phyloP scores from a whole-genome alignment of 2,888 invertebrate species.

The Vannuccia rotundouncinata region DNA sequence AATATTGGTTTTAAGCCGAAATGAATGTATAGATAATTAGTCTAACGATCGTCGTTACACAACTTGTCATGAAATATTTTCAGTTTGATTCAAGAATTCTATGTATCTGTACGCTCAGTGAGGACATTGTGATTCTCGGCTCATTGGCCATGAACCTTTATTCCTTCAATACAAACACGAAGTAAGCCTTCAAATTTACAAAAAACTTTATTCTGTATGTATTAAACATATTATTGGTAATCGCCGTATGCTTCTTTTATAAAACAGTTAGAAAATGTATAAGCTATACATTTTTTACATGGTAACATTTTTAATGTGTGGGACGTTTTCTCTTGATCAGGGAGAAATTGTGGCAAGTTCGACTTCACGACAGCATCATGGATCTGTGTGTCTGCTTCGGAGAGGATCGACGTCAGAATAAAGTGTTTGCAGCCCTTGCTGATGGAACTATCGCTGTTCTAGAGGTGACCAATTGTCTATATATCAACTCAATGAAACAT shows the following conservation, averaged over 20 bases:
- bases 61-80: too few relatives aligned
- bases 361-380: constrained; percentile 58
- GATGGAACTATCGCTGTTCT: constrained; percentile 60
- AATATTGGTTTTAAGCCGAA: too few relatives aligned
- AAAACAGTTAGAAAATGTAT: too few relatives aligned
- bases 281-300: too few relatives aligned
- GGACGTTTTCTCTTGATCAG: too few relatives aligned
- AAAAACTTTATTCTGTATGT: too few relatives aligned
- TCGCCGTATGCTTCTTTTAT: too few relatives aligned
- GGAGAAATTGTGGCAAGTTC: constrained; percentile 56
- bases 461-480: constrained; percentile 49
- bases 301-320: too few relatives aligned
- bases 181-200: constrained; percentile 46
- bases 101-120: constrained; percentile 53
- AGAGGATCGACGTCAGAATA: constrained; percentile 45
- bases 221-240: too few relatives aligned
- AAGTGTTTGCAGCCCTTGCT: constrained; percentile 58
- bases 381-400: constrained; percentile 53
- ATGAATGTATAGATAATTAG: too few relatives aligned
- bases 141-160: constrained; percentile 57
- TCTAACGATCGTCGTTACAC: too few relatives aligned
- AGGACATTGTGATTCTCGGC: constrained; percentile 55
- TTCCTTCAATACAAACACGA: constrained; percentile 50
- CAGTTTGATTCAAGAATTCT: constrained; percentile 59
- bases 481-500: too few relatives aligned